Percentiles rank a stretch among this genome's conserved stretches.
Evolutionary conservation across 2,797 vertebrate genomes (phyloP).

Genomic region (Masticophis lateralis): DNA sequence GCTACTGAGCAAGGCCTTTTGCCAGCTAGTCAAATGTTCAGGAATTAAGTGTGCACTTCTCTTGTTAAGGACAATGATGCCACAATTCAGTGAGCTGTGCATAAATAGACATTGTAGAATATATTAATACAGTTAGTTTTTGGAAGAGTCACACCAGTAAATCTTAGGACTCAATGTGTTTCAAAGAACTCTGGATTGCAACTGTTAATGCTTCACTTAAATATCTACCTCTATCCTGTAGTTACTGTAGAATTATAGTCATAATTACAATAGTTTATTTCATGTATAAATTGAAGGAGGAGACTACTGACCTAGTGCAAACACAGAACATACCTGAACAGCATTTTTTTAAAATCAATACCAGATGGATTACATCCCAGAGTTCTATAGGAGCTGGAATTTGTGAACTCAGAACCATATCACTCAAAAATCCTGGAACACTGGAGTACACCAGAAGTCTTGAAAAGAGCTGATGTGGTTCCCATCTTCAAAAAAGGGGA

Average conservation of each 20-base stretch:
- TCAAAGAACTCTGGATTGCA: not conserved
- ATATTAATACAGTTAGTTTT: not conserved
- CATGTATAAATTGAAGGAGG: not conserved
- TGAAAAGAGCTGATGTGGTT: not conserved
- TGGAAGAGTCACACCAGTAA: not conserved
- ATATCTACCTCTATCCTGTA: not conserved
- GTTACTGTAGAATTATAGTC: not conserved
- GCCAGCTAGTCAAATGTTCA: slow-evolving; percentile 9
- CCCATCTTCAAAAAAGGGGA: not conserved
- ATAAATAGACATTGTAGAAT: not conserved
- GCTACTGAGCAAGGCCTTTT: not conserved
- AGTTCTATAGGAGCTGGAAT: not conserved
- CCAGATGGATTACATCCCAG: not conserved
- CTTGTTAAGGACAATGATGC: not conserved
- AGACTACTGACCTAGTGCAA: not conserved
- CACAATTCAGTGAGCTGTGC: not conserved
- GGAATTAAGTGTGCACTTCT: not conserved
- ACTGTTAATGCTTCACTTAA: not conserved
- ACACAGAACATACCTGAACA: not conserved
- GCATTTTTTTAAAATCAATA: not conserved
- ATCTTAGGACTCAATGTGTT: not conserved
- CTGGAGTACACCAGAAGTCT: not conserved
- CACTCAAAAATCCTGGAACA: not conserved
- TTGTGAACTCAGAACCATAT: not conserved
- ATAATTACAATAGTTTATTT: not conserved